Evolutionary conservation across 2,888 invertebrate genomes (phyloP).

Genomic region (Ceriagrion tenellum): DNA sequence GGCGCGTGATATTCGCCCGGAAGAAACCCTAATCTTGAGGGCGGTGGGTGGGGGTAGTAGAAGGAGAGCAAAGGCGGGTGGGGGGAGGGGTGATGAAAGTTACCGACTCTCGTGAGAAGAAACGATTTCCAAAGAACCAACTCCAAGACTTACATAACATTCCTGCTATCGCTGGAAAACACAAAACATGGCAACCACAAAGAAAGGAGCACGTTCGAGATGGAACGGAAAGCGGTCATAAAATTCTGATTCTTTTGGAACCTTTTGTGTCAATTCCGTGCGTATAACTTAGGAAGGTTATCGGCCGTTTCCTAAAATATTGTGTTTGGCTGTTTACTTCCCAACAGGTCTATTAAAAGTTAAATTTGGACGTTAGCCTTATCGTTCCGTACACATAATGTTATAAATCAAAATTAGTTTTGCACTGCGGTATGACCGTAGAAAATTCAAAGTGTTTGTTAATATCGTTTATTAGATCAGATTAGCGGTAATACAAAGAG

Average conservation of each 20-base stretch:
- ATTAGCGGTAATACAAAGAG: too few species aligned
- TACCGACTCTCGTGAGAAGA: slow-evolving; percentile 41
- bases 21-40: slow-evolving; percentile 26
- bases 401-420: neutral
- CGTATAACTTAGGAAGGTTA: neutral
- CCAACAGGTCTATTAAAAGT: slow-evolving; percentile 9
- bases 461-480: too few species aligned
- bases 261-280: neutral
- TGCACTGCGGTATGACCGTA: neutral
- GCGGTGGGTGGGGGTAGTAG: neutral
- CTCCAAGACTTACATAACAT: slow-evolving; percentile 38
- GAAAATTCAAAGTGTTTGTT: neutral
- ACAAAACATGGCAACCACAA: slow-evolving; percentile 4
- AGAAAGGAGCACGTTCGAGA: slow-evolving; percentile 34
- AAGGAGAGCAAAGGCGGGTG: neutral
- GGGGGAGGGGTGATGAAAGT: neutral
- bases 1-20: slow-evolving; percentile 42
- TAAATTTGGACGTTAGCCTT: neutral
- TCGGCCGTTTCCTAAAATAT: slow-evolving; percentile 24
- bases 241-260: slow-evolving; percentile 1
- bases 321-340: slow-evolving; percentile 22
- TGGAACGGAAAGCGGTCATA: slow-evolving; percentile 43
- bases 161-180: neutral
- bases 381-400: neutral
- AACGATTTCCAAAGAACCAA: slow-evolving; percentile 47